Conservation (phyloP, 2,113 vertebrate species). For the Nyctereutes procyonoides region DNA sequence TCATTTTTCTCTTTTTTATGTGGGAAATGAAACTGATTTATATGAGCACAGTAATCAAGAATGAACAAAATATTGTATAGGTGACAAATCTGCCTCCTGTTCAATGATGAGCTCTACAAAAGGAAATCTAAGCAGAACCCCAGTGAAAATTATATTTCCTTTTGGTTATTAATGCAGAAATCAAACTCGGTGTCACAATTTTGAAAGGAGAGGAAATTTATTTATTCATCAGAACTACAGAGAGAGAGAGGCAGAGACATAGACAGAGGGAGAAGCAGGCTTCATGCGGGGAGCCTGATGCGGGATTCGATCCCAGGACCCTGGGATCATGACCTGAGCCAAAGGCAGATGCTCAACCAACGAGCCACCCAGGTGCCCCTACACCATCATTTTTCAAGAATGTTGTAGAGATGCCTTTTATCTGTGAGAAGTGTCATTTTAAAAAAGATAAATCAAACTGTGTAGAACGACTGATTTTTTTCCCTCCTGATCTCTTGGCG, state of each 20-base stretch:
- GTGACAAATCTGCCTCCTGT: not conserved
- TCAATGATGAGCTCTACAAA: not conserved
- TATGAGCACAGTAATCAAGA: not conserved
- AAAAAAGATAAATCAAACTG: not conserved
- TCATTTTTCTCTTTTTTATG: not conserved
- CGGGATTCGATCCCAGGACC: too few species aligned
- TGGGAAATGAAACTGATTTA: not conserved
- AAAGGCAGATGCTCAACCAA: too few species aligned
- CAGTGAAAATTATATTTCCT: not conserved
- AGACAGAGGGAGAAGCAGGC: too few species aligned
- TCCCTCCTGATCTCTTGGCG: not conserved
- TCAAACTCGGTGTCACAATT: not conserved
- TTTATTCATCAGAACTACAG: too few species aligned
- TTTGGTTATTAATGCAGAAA: not conserved
- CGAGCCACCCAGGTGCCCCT: too few species aligned
- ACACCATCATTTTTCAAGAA: not conserved
- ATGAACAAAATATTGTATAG: not conserved
- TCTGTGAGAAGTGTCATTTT: not conserved
- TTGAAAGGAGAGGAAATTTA: not conserved
- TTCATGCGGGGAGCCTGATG: too few species aligned
- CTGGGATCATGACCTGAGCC: too few species aligned
- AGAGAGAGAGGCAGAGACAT: too few species aligned
- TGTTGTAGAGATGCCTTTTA: not conserved
- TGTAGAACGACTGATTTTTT: not conserved
- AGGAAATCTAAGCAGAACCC: not conserved